Evolutionary conservation across 2,113 vertebrate genomes (phyloP), one percentile per base, ranked within the genome.

Genomic region (Anolis sagrei): DNA sequence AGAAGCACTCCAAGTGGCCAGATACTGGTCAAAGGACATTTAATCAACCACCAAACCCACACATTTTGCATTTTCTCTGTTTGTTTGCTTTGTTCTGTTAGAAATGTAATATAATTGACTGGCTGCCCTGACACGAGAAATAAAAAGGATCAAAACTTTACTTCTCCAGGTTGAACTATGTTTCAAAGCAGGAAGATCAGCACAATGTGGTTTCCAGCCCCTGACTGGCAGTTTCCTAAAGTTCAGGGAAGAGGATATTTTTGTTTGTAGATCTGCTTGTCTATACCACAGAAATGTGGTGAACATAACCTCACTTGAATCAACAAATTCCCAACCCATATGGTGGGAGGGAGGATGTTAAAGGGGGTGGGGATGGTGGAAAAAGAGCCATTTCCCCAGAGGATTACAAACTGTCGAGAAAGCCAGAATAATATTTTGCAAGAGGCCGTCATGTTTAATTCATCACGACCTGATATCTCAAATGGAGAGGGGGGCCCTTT

Each of bases 191-290:
- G 44, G 8, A 72, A 74, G 44, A 34, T 62, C 48, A 66, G 36
- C 62, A 19, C 70, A 93, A 92, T 92, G 93, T 1, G 79, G 69
- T 36, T 49, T 83, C 76, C 79, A 88, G 91, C 72, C 70, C 78
- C 88, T 92, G 87, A 94, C 92, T 93, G 95, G 87, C 87, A 91
- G 90, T 88, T 87, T 84, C 34, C 34, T 76, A 88, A 83, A 92
- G 91, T 79, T 85, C 84, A 87, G 44, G 69, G 82, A 74, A 88
- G 84, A 21, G 54, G 54, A 44, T 32, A 48, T 25, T 72, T 74
- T 25, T 54, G 44, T 36, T 4, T 54, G 25, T n/a, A 16, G 89
- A 49, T 48, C 18, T 73, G 14, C 23, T 39, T 0, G 21, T 44
- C 79, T 86, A 87, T 18, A 9, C 21, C 77, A 86, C 51, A 86